Evolutionary conservation across 2,797 vertebrate genomes (phyloP), one percentile per base, ranked within the genome.

Genomic region (Falco novaeseelandiae): DNA sequence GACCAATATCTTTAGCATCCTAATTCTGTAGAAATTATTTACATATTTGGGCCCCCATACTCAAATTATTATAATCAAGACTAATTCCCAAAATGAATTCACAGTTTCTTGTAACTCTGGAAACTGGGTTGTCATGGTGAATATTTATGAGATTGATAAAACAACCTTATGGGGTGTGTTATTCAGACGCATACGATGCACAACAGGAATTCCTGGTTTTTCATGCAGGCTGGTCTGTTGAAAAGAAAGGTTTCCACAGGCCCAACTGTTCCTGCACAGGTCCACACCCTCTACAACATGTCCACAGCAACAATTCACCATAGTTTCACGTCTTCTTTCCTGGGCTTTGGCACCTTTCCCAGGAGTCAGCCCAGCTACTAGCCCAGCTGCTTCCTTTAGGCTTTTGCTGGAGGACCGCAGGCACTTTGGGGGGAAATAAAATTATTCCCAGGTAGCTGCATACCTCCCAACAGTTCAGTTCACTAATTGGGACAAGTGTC

Each of bases 231-330:
- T 16, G 27, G 8, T 13, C 19, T 58, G 25, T 36, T 54, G 14
- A 30, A 34, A 52, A 57, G 5, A 27, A 67, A 72, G 32, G 12
- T 74, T 84, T 66, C 51, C 70, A 54, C 3, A 59, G 49, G 40
- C 30, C 48, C 42, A 19, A 11, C 20, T 46, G 7, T 30, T 82
- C 77, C 69, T 82, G 46, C 55, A 77, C 51, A 59, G 55, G 59
- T 81, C 46, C 49, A 58, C 36, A 73, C 14, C 42, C 26, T 55
- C 42, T 90, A 40, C 17, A 26, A 40, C 17, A 26, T 74, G 79
- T 77, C 96, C 94, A 97, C 97, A 96, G 94, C 94, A 98, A 97
- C 93, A 83, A 76, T 77, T 88, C 92, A 86, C 92, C 76, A 87
- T 74, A 84, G 71, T 94, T 96, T 93, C 88, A 92, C 89, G 72